Evolutionary conservation across 2,888 invertebrate species (phyloP).

Genomic region (Drosophila nr. fundita): DNA sequence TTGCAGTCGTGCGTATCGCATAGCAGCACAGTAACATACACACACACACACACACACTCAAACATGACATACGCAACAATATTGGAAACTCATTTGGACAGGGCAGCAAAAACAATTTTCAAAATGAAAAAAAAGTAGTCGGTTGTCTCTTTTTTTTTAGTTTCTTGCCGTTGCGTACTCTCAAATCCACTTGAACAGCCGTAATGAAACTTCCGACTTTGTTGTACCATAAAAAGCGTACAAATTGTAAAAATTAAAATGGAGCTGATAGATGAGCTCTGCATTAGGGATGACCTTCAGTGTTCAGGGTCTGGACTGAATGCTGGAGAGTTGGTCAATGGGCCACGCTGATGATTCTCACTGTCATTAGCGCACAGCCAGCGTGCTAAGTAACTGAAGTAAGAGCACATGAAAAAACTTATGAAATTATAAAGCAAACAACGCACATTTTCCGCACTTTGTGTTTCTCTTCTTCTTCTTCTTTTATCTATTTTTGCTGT

Average conservation of each 20-base stretch:
- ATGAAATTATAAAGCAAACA: constrained; percentile 58
- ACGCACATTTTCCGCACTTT: constrained; percentile 62
- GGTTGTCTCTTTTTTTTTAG: constrained; percentile 13
- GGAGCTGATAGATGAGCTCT: constrained; percentile 47
- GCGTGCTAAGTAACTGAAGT: constrained; percentile 25
- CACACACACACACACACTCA: background rate
- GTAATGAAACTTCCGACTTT: constrained; percentile 53
- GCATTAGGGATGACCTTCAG: constrained; percentile 58
- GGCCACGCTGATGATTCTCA: constrained; percentile 46
- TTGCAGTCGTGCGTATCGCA: constrained; percentile 59
- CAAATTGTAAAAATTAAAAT: background rate
- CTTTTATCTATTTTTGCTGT: constrained; percentile 9
- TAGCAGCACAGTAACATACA: constrained; percentile 12
- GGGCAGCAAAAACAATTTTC: constrained; percentile 42
- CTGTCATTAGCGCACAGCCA: constrained; percentile 54
- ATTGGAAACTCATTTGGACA: constrained; percentile 72
- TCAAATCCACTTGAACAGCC: constrained; percentile 35
- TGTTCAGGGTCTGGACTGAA: constrained; percentile 3
- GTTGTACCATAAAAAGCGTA: constrained; percentile 22
- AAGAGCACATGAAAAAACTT: constrained; percentile 7
- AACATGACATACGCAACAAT: constrained; percentile 27
- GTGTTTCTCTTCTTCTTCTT: constrained; percentile 10
- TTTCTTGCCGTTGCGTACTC: background rate
- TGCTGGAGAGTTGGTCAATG: constrained; percentile 56
- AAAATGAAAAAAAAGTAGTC: constrained; percentile 38